Base-by-base conservation (phyloP, 1,140 invertebrate genomes). In the Drosophila sucinea region DNA sequence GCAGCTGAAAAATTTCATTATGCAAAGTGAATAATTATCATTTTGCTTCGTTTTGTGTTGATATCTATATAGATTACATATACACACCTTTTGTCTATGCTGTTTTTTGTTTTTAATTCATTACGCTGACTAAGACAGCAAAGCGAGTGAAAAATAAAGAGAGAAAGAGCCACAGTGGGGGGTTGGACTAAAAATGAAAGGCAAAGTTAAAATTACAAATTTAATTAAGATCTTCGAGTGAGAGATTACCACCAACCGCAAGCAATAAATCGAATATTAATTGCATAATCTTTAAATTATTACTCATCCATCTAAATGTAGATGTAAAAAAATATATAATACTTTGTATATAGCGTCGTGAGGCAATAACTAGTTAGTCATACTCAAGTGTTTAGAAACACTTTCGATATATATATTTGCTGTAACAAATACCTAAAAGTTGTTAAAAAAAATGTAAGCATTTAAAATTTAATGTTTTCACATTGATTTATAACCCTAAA, bases 61-160 rank as follows among this genome's bases (percentile, higher is more conserved):
- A 58, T 85, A 84, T 80, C 69, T 77, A 77, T 67, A 72, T 70
- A 79, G 77, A 79, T 79, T 79, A 79, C 38, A 58, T 27, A 54
- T 10, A 38, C 58, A 32, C 60, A 60, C 51, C 40, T 40, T 64
- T 58, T 35, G 56, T 58, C 32, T 32, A 58, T 51, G 23, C 25
- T 3, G 10, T 11, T 38, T 35, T 35, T 35, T 35, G 17, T 23
- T n/a, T 27, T 51, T 51, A 51, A 66, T 73, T 73, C 55, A 65
- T 57, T 72, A 72, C 44, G 40, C 25, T 33, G 30, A 55, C 54
- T 47, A 60, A 33, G 10, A 69, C 55, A 4, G 38, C 8, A 25
- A 41, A 29, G 23, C 2, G 17, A 11, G 35, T 10, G 10, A 11
- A 10, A 17, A 30, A 29, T 6, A 51, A n/a, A 7, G 23, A 11